phyloP scores from a whole-genome alignment of 1,140 invertebrate genomes.

The Myzus persicae region DNA sequence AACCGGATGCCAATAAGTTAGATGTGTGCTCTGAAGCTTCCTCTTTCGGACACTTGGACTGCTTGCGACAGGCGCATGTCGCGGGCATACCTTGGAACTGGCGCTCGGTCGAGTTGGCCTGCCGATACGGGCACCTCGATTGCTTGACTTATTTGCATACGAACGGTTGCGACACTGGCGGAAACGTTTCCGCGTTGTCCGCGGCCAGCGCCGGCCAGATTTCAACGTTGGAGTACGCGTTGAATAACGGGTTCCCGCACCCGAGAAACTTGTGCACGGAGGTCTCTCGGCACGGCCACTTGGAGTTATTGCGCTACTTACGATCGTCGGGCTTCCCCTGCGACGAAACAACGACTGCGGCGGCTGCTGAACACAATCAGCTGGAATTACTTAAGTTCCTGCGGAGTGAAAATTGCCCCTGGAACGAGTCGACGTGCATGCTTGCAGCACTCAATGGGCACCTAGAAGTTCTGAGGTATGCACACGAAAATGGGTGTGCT shows the following conservation, averaged over 20 bases:
- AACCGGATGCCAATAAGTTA: accelerated
- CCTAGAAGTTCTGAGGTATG: no score
- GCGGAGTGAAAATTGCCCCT: no score
- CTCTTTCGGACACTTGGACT: background rate
- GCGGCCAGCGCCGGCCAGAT: no score
- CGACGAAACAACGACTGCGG: background rate
- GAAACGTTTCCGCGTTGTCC: no score
- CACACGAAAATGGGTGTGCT: background rate
- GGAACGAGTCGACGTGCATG: no score
- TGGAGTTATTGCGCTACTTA: background rate
- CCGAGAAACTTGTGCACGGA: background rate
- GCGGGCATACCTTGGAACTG: no score
- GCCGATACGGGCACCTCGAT: accelerated
- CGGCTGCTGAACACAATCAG: background rate
- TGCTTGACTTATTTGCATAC: background rate
- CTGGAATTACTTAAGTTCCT: background rate
- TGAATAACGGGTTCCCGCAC: accelerated
- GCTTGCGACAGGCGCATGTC: background rate
- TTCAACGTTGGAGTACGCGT: background rate
- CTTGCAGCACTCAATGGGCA: no score
- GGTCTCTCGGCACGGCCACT: background rate
- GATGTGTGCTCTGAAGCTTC: background rate
- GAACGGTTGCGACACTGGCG: background rate
- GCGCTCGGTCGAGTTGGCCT: background rate
- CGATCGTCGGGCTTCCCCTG: background rate